Evolutionary conservation across 1,140 invertebrate genomes (phyloP), one percentile per base, ranked within the genome.

Genomic region (Drosophila athabasca): DNA sequence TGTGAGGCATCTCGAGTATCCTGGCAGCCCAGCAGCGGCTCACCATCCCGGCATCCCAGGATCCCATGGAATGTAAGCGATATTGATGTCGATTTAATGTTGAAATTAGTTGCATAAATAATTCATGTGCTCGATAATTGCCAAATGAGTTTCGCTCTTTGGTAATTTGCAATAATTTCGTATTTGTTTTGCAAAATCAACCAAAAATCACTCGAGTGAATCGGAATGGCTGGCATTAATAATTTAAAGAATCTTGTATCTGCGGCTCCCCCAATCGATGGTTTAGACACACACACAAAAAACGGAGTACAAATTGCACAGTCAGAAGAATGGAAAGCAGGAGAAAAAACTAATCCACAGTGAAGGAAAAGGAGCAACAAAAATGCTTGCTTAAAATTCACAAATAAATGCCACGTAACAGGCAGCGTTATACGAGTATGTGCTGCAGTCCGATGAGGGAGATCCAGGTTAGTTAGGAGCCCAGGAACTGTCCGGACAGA

Each of bases 381-480:
- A 70, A 70, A 80, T 44, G 69, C 17, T 61, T 65, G 57, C 57
- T 83, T 75, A 57, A 82, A 83, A 66, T 70, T 78, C 60, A 70
- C 60, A 80, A 73, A 85, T 67, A 48, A 66, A 75, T 61, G 45
- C 49, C 57, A 64, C 60, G 62, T 80, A 68, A 35, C 66, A 43
- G 75, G 64, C 48, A 48, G 46, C 61, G 62, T 31, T 62, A 67
- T 45, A 39, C 48, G 24, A 39, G 29, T 29, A 6, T 29, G 7
- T 29, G 29, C 29, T 29, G 29, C 29, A 29, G 7, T 1, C 29
- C 29, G 7, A 31, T 31, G 31, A 8, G 31, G 29, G 8, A 9
- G 7, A 8, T 31, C 6, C 19, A 8, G 68, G 68, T 71, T 71
- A 69, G 66, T 69, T 69, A 69, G 66, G 64, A 68, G 29, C 8